phyloP scores from a whole-genome alignment of 2,888 invertebrate genomes.

The Beris chalybata region DNA sequence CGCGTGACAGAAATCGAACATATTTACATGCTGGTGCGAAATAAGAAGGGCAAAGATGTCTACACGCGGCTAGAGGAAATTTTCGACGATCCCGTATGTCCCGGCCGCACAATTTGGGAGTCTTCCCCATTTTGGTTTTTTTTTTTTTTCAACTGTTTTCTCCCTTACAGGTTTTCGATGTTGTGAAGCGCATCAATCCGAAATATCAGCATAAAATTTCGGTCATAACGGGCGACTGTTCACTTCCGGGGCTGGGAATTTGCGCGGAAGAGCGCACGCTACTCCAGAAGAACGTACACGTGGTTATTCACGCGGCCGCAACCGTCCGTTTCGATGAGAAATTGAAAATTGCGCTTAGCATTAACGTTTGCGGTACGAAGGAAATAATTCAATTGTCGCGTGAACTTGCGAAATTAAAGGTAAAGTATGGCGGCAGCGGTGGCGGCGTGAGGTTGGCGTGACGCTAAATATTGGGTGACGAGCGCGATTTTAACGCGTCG shows the following conservation, averaged over 20 bases:
- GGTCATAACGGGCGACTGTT: slow-evolving; percentile 54
- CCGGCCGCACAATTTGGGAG: background rate
- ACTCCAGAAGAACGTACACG: slow-evolving; percentile 54
- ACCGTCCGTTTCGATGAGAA: slow-evolving; percentile 79
- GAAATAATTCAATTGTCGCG: slow-evolving; percentile 66
- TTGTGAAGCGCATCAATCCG: slow-evolving; percentile 43
- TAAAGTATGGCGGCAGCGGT: slow-evolving; percentile 44
- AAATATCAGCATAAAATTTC: slow-evolving; percentile 52
- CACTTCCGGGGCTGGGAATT: slow-evolving; percentile 52
- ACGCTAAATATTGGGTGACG: too few relatives aligned
- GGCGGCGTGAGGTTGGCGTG: too few relatives aligned
- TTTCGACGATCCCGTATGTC: slow-evolving; percentile 68
- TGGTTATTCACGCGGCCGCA: slow-evolving; percentile 87
- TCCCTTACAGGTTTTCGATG: slow-evolving; percentile 44
- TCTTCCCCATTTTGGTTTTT: background rate
- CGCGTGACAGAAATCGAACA: slow-evolving; percentile 61
- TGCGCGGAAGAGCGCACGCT: slow-evolving; percentile 48
- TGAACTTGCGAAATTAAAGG: slow-evolving; percentile 65
- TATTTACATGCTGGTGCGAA: slow-evolving; percentile 61
- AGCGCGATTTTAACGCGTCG: too few relatives aligned
- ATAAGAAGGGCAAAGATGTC: slow-evolving; percentile 66
- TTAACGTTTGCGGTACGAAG: slow-evolving; percentile 70
- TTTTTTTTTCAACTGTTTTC: slow-evolving; percentile 4
- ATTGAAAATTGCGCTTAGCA: slow-evolving; percentile 66
- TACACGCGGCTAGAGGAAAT: slow-evolving; percentile 68